Evolutionary conservation across 2,797 vertebrate species (phyloP), one percentile per base, ranked within the genome.

Genomic region (Crypturellus tataupa): DNA sequence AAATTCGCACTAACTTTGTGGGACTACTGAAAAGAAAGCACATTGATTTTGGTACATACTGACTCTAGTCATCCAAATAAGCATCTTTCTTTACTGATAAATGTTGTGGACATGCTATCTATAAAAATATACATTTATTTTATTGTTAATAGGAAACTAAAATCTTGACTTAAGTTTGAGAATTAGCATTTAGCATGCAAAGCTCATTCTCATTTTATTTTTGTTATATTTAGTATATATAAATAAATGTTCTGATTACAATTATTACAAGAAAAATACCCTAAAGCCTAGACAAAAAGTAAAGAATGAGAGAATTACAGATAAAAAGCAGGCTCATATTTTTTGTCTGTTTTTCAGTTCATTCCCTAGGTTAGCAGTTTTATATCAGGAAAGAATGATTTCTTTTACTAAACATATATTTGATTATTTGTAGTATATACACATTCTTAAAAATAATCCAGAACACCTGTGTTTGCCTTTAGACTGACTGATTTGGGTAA

Each of bases 231-330:
- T 69, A 63, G 6, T 29, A 18, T 55, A 49, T 21, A 6, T 62
- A 71, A 77, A 75, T 71, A 71, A 46, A 39, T 37, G 6, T 60
- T 73, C 27, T 85, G 31, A 56, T 81, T 68, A 58, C 56, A 81
- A 91, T 60, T 81, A 46, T 56, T 16, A 2, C 4, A 17, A 27
- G 20, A 0, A 0, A 0, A 0, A 3, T 10, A 63, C 14, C 51
- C 3, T 9, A 84, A 82, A 68, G 2, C 6, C 19, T n/a, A 84
- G 44, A 63, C 1, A 80, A 78, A 76, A 93, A 78, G 5, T 35
- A 25, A 85, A 4, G 53, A 58, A 60, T 37, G 12, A 1, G 2
- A 2, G 80, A 11, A 5, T 33, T 37, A 69, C 78, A 87, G 21
- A 47, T n/a, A 37, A 19, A 79, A 35, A 68, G 2, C 13, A 80